Conservation (phyloP, 2,888 invertebrate genomes). For the Prosapia bicincta region DNA sequence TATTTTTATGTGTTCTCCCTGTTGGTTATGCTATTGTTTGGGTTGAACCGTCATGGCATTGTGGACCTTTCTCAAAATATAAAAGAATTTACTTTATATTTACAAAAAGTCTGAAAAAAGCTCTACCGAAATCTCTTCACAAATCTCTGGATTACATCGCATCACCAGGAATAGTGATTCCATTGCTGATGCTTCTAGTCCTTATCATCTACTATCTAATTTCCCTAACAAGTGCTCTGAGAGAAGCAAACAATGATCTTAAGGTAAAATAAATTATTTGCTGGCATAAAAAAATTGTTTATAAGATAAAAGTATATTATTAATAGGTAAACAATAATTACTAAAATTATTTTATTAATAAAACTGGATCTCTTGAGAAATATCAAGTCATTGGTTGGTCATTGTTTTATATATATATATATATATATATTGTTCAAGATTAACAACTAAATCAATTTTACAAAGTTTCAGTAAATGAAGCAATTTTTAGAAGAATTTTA, state of each 20-base stretch:
- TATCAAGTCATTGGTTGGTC: too few relatives aligned
- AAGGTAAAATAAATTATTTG: constrained; percentile 64
- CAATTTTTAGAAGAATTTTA: too few relatives aligned
- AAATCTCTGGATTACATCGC: constrained; percentile 79
- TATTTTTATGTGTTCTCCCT: constrained; percentile 92
- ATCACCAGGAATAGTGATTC: constrained; percentile 93
- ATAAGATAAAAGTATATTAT: too few relatives aligned
- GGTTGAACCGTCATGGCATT: constrained; percentile 91
- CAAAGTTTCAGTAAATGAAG: too few relatives aligned
- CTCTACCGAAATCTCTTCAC: constrained; percentile 49
- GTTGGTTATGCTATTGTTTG: constrained; percentile 94
- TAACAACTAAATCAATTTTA: too few relatives aligned
- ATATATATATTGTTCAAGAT: too few relatives aligned
- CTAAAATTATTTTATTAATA: too few relatives aligned
- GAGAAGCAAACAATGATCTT: constrained; percentile 92
- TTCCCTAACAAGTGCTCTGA: constrained; percentile 81
- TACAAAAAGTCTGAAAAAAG: constrained; percentile 67
- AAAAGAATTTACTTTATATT: constrained; percentile 77
- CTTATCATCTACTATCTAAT: constrained; percentile 92
- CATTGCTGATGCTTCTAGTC: constrained; percentile 78
- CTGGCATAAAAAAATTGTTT: too few relatives aligned
- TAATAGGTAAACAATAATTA: too few relatives aligned
- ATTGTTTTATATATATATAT: too few relatives aligned
- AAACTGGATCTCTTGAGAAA: too few relatives aligned
- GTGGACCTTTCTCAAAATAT: constrained; percentile 91